Conservation (phyloP, 2,888 invertebrate species). For the Unio pictorum region DNA sequence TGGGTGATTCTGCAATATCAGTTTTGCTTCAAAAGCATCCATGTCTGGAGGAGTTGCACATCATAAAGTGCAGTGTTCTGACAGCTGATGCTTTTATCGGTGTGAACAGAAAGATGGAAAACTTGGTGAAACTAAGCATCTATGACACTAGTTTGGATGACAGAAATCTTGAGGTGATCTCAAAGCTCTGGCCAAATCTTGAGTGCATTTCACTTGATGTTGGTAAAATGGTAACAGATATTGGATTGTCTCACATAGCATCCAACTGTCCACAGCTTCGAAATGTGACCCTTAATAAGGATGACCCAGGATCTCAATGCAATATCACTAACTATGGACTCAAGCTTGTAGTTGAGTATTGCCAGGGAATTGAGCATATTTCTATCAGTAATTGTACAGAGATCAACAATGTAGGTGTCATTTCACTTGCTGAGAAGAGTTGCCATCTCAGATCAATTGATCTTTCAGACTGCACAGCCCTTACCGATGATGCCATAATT, state of each 20-base stretch:
- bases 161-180: conserved; percentile 11
- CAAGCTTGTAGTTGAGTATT: conserved; percentile 19
- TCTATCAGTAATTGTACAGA: conserved; percentile 28
- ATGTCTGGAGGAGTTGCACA: conserved; percentile 2
- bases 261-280: conserved; percentile 11
- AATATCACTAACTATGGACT: conserved; percentile 19
- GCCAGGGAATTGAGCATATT: conserved; percentile 13
- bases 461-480: conserved; percentile 37
- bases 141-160: conserved; percentile 13
- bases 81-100: conserved; percentile 10
- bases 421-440: conserved; percentile 31
- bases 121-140: conserved; percentile 8
- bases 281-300: conserved; percentile 6
- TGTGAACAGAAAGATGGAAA: conserved; percentile 1
- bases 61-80: conserved; percentile 10
- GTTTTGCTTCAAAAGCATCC: conserved; percentile 11
- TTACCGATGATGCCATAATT: conserved; percentile 37
- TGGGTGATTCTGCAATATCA: conserved; percentile 1
- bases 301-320: conserved; percentile 1
- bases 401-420: conserved; percentile 36
- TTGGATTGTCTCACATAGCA: conserved; percentile 3
- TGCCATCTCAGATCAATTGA: conserved; percentile 23
- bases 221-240: conserved; percentile 1
- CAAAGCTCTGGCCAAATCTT: conserved; percentile 11
- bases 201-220: neutral